Conservation (phyloP, 2,888 invertebrate species). For the Rhorus exstirpatorius region DNA sequence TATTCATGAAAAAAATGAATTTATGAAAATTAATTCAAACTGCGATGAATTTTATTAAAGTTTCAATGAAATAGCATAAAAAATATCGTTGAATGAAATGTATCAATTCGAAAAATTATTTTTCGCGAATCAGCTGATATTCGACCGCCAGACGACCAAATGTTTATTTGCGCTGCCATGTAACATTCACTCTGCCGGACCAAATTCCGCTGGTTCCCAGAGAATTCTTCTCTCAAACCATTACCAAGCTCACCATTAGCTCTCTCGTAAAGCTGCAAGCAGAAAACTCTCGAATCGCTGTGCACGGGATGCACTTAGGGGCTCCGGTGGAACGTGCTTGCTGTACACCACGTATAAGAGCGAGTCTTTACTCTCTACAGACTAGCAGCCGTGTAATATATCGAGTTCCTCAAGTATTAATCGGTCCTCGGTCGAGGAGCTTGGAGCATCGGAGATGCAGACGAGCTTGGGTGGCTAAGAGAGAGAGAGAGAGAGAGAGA, state of each 20-base stretch:
- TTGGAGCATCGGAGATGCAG: constrained; percentile 46
- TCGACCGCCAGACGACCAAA: too few species aligned
- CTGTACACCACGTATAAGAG: constrained; percentile 33
- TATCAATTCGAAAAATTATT: too few species aligned
- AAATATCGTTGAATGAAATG: too few species aligned
- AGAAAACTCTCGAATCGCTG: constrained; percentile 36
- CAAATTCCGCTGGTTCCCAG: constrained; percentile 9
- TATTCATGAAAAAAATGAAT: too few species aligned
- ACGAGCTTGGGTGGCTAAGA: constrained; percentile 43
- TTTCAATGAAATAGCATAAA: too few species aligned
- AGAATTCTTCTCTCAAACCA: constrained; percentile 14
- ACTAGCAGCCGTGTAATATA: constrained; percentile 42
- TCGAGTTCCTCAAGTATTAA: constrained; percentile 68
- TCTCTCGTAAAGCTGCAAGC: constrained; percentile 43
- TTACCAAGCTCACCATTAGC: constrained; percentile 13
- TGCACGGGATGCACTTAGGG: constrained; percentile 39
- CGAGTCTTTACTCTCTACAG: constrained; percentile 32
- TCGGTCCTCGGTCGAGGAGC: constrained; percentile 60
- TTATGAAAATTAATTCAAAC: too few species aligned
- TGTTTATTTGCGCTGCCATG: not conserved
- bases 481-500: constrained; percentile 12
- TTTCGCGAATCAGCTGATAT: too few species aligned
- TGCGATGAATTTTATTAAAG: too few species aligned
- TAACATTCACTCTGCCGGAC: constrained; percentile 3
- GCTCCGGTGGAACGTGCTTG: constrained; percentile 37